Conservation (phyloP, 2,113 vertebrate genomes). For the Loxodonta africana region DNA sequence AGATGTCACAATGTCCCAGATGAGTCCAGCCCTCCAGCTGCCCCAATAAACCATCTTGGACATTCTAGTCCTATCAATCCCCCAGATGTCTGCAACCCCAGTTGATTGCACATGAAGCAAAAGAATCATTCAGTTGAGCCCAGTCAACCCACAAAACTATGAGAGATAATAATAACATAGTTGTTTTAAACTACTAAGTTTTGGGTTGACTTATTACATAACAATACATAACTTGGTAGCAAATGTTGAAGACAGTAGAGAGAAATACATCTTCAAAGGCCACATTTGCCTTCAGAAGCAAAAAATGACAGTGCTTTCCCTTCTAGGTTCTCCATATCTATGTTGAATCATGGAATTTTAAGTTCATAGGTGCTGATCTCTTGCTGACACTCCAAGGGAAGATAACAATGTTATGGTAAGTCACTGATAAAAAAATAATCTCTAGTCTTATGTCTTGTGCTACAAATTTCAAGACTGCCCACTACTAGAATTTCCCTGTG, state of each 20-base stretch:
- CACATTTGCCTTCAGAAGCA: conserved; percentile 91
- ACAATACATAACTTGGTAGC: conserved; percentile 86
- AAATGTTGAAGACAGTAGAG: conserved; percentile 91
- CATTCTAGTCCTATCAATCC: not conserved
- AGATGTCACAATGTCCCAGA: not conserved
- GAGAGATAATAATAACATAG: not conserved
- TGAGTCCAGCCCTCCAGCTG: not conserved
- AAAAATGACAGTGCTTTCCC: conserved; percentile 89
- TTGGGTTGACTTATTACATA: not conserved
- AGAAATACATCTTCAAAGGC: conserved; percentile 93
- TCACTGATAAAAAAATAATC: conserved; percentile 95
- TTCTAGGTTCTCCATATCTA: conserved; percentile 92
- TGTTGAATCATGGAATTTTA: conserved; percentile 91
- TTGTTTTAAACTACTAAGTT: not conserved
- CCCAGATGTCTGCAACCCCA: not conserved
- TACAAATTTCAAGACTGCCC: conserved; percentile 93
- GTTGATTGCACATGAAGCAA: not conserved
- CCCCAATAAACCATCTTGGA: not conserved
- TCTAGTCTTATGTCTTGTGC: conserved; percentile 93
- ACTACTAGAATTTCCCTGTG: conserved; percentile 92
- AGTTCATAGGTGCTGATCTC: conserved; percentile 93
- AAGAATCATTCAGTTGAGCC: not conserved
- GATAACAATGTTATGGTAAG: conserved; percentile 91
- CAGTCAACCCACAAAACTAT: not conserved
- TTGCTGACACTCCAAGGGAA: conserved; percentile 91